Conservation (phyloP, 1,140 invertebrate genomes). For the Colletes latitarsis region DNA sequence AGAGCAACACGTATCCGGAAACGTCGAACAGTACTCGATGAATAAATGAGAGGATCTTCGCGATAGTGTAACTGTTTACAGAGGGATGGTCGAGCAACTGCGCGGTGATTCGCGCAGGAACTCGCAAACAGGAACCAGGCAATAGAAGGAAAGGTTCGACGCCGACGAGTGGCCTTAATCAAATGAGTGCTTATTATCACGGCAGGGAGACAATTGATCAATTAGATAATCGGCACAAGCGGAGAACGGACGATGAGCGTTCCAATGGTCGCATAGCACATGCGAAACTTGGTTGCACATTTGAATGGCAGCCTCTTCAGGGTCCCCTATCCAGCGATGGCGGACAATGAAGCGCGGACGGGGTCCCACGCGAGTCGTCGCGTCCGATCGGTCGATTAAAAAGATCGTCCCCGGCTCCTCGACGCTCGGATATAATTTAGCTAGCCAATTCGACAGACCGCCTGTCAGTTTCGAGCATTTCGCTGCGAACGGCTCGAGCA, state of each 20-base stretch:
- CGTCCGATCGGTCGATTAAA: conserved; percentile 29
- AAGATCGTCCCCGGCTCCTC: conserved; percentile 24
- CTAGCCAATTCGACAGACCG: conserved; percentile 51
- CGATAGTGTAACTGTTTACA: conserved; percentile 1
- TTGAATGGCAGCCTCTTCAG: conserved; percentile 67
- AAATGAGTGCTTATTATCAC: conserved; percentile 62
- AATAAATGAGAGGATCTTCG: neutral
- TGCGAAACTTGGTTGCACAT: conserved; percentile 72
- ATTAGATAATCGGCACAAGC: conserved; percentile 56
- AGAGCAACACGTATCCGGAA: too few relatives aligned
- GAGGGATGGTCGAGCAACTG: conserved; percentile 4
- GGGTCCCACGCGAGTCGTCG: conserved; percentile 45
- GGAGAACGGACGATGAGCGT: conserved; percentile 15
- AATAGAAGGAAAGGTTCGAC: conserved; percentile 43
- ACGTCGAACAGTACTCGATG: neutral
- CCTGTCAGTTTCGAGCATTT: conserved; percentile 51
- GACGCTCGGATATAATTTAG: conserved; percentile 32
- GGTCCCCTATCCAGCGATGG: conserved; percentile 61
- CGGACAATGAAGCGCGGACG: conserved; percentile 12
- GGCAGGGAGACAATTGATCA: conserved; percentile 62
- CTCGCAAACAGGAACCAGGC: conserved; percentile 30
- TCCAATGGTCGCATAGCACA: conserved; percentile 5
- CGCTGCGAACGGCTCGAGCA: conserved; percentile 17
- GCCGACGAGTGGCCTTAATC: conserved; percentile 51
- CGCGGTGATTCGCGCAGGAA: conserved; percentile 21